phyloP scores from a whole-genome alignment of 2,113 vertebrate genomes.

The Antechinus stuartii region DNA sequence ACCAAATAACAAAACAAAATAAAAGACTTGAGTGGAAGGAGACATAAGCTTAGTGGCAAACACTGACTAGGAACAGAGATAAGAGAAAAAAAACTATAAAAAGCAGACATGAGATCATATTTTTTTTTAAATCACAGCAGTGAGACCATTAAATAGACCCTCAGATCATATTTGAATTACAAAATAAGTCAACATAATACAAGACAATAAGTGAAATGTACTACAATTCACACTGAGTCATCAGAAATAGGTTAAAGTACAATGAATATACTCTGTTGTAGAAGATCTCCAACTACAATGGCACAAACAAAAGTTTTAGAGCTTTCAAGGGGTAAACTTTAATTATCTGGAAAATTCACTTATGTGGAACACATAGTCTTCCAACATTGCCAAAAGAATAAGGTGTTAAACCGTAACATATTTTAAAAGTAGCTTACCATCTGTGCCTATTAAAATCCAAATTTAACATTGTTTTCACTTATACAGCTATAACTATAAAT shows the following conservation, averaged over 20 bases:
- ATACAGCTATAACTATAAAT: conserved; percentile 32
- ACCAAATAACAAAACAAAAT: neutral
- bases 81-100: neutral
- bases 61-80: neutral
- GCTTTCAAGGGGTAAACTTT: conserved; percentile 57
- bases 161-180: neutral
- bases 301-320: conserved; percentile 56
- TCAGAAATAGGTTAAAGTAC: neutral
- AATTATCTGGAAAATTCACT: conserved; percentile 63
- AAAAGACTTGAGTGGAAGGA: neutral
- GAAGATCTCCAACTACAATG: conserved; percentile 52
- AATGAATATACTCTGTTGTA: neutral
- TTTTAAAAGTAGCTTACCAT: conserved; percentile 69
- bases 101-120: neutral
- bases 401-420: conserved; percentile 50
- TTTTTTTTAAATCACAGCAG: neutral
- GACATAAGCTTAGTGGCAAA: neutral
- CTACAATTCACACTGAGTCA: neutral
- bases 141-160: neutral
- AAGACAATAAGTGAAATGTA: neutral
- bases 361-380: conserved; percentile 52
- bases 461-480: conserved; percentile 62
- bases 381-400: conserved; percentile 53
- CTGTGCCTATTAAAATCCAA: conserved; percentile 61
- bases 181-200: neutral